phyloP scores from a whole-genome alignment of 37 sponge, comb jelly and placozoan genomes.

The Amphimedon queenslandica region DNA sequence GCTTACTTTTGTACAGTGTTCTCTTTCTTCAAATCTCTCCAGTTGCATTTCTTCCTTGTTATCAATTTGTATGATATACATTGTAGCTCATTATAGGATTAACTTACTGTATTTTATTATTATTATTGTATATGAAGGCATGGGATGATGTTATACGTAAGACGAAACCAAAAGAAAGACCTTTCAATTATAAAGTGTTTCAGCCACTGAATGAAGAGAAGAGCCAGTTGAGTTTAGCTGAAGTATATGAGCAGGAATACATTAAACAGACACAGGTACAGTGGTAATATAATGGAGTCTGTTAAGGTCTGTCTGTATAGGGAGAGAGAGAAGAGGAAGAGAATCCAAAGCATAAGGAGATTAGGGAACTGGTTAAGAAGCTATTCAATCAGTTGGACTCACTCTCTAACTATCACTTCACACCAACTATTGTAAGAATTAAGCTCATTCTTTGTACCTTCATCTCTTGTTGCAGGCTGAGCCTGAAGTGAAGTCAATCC shows the following conservation, averaged over 20 bases:
- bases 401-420: conserved; percentile 91
- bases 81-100: no score
- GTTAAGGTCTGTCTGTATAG: neutral
- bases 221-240: conserved; percentile 85
- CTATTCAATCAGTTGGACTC: conserved; percentile 94
- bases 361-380: conserved; percentile 58
- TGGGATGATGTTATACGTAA: conserved; percentile 96
- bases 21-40: no score
- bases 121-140: conserved; percentile 21
- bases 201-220: conserved; percentile 89
- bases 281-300: neutral
- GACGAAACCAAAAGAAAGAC: conserved; percentile 86
- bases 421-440: conserved; percentile 89
- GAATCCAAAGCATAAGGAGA: conserved; percentile 53
- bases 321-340: conserved; percentile 45
- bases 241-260: conserved; percentile 96
- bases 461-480: conserved; percentile 36
- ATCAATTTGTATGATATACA: no score
- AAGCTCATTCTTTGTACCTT: neutral
- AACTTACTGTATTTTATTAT: no score
- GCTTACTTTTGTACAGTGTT: no score
- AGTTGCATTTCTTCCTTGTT: no score
- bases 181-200: conserved; percentile 72
- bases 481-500: conserved; percentile 70
- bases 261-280: conserved; percentile 63